Evolutionary conservation across 2,797 vertebrate species (phyloP).

Genomic region (Florisuga fusca): DNA sequence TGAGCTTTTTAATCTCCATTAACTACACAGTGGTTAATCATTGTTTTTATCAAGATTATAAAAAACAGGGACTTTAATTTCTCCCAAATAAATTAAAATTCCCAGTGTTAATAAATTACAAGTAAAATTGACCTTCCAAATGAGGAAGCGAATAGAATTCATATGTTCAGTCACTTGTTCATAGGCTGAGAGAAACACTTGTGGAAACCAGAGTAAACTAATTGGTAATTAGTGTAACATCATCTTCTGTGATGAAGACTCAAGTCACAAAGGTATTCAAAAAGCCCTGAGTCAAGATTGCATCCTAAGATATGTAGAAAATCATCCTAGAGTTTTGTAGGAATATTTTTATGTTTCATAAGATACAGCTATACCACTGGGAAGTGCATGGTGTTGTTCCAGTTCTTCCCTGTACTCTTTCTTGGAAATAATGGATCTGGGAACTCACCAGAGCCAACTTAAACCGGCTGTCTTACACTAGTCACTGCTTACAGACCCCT

Average conservation of each 20-base stretch:
- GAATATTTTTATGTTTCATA: neutral
- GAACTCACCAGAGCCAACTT: neutral
- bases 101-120: slow-evolving; percentile 36
- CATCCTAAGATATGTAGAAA: neutral
- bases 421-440: neutral
- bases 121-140: slow-evolving; percentile 14
- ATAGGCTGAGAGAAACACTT: neutral
- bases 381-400: neutral
- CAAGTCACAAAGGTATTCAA: neutral
- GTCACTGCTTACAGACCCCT: neutral
- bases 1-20: slow-evolving; percentile 73
- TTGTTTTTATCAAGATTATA: slow-evolving; percentile 71
- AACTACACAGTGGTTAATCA: slow-evolving; percentile 73
- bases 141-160: neutral
- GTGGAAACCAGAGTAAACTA: neutral
- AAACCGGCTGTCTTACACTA: fast-evolving
- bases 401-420: neutral
- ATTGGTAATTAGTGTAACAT: neutral
- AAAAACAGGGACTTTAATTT: slow-evolving; percentile 61
- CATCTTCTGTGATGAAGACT: neutral
- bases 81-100: slow-evolving; percentile 54
- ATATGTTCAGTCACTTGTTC: neutral
- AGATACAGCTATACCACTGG: neutral
- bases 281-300: neutral
- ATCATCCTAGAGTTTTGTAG: neutral